These are phyloP conservation scores for Carpatolechia fugitivella DNA, from an alignment of 2,888 invertebrate genomes.

Conservation along the genomic window DNA sequence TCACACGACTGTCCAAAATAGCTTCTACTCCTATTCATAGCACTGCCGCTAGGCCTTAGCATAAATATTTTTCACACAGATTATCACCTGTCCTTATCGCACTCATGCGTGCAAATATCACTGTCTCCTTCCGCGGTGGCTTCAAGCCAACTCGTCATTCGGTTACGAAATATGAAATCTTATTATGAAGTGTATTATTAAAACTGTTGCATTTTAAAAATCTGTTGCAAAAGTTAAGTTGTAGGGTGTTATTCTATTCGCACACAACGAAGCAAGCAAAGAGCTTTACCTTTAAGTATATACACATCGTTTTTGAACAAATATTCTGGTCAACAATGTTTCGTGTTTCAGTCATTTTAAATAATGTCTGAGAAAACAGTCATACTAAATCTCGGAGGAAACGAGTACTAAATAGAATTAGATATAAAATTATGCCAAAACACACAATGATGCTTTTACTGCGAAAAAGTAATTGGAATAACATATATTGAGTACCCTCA, in stretches of 20 bases:
- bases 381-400: too few relatives aligned
- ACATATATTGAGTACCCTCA: too few relatives aligned
- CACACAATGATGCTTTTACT: too few relatives aligned
- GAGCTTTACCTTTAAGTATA: too few relatives aligned
- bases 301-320: too few relatives aligned
- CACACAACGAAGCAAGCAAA: too few relatives aligned
- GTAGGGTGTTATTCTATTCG: not conserved
- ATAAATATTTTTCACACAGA: slow-evolving; percentile 78
- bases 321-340: too few relatives aligned
- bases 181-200: slow-evolving; percentile 47
- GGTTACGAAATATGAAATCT: slow-evolving; percentile 76
- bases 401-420: too few relatives aligned
- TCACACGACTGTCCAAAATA: slow-evolving; percentile 63
- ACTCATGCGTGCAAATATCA: slow-evolving; percentile 52
- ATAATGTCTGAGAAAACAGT: too few relatives aligned
- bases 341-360: too few relatives aligned
- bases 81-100: slow-evolving; percentile 67
- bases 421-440: too few relatives aligned
- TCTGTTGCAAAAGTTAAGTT: not conserved
- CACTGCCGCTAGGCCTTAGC: slow-evolving; percentile 70
- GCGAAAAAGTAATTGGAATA: too few relatives aligned
- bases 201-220: slow-evolving; percentile 12
- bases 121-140: slow-evolving; percentile 63
- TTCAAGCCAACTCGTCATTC: slow-evolving; percentile 57
- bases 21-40: slow-evolving; percentile 62